A percentile compares a stretch with the other conserved stretches of the same genome.
These are phyloP conservation scores for Pandemis heparana DNA, from an alignment of 2,888 invertebrate species.

Conservation along the genomic window DNA sequence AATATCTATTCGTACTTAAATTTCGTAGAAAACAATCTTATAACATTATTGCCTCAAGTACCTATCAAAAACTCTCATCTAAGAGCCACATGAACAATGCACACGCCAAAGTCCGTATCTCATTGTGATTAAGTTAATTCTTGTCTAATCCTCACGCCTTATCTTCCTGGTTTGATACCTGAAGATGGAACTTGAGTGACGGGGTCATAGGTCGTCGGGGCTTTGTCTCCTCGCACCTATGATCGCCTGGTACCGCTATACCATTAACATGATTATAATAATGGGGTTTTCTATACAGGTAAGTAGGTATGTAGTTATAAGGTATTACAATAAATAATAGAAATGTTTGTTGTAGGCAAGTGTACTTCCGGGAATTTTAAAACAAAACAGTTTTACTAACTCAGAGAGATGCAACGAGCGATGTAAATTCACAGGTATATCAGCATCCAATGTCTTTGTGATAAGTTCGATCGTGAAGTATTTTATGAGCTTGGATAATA, in stretches of 20 bases:
- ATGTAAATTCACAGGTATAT: too few species aligned
- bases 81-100: background rate
- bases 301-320: background rate
- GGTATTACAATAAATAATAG: background rate
- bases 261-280: constrained; percentile 63
- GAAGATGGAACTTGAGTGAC: constrained; percentile 42
- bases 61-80: background rate
- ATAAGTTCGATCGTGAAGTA: too few species aligned
- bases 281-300: constrained; percentile 50
- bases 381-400: too few species aligned
- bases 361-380: too few species aligned
- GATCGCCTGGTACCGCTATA: constrained; percentile 64
- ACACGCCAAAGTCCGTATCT: background rate
- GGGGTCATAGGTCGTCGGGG: constrained; percentile 47
- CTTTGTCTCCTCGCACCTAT: constrained; percentile 60
- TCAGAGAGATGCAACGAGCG: too few species aligned
- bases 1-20: background rate
- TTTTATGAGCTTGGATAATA: too few species aligned
- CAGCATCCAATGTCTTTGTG: too few species aligned
- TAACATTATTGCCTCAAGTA: background rate
- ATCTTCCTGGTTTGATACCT: constrained; percentile 5
- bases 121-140: constrained; percentile 5
- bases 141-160: background rate
- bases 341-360: too few species aligned
- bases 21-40: background rate